Base-by-base conservation (phyloP, 2,797 vertebrate species). In the Halcyon smyrnensis region DNA sequence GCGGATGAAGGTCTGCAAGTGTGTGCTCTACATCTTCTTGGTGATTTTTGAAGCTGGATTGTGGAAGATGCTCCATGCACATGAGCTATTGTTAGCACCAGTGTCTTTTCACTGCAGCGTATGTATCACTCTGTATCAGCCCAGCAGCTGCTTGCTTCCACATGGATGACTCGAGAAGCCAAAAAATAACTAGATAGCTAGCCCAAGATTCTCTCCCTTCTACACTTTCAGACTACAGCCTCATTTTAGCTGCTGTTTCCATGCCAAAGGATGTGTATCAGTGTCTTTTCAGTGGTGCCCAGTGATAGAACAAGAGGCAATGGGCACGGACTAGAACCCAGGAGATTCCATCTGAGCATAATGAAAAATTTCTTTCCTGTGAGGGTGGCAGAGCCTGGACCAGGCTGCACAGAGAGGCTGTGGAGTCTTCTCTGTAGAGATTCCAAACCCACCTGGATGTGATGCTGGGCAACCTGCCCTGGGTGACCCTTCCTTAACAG, bases 121-220 rank as follows among this genome's bases (percentile, higher is more conserved):
- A 24, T 67, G 28, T 37, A 73, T 92, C 65, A 60, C 19, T 87
- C 28, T 4, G 2, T 54, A 60, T 68, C 15, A 53, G 8, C 79
- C 45, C 63, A 63, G 39, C 51, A 81, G 57, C 65, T 90, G 62
- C 71, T 81, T 93, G 41, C 76, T 85, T 96, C 62, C 83, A 85
- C 17, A 8, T 13, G 53, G 59, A 51, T 93, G 93, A 91, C 89
- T 96, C 87, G 95, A 59, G 30, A 86, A 93, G n/a, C 39, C 86
- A 77, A 46, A 73, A 84, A 88, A 89, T 80, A 93, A 93, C 84
- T 90, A 60, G 45, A 39, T 88, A 83, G 64, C 80, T 62, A 65
- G 19, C 41, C 63, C 41, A n/a, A 87, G 57, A 80, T 53, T 80
- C 37, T 86, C 46, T 79, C 43, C 7, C 24, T 90, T 83, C 71